Conservation (phyloP, 2,797 vertebrate genomes). For the Cirrhinus molitorella region DNA sequence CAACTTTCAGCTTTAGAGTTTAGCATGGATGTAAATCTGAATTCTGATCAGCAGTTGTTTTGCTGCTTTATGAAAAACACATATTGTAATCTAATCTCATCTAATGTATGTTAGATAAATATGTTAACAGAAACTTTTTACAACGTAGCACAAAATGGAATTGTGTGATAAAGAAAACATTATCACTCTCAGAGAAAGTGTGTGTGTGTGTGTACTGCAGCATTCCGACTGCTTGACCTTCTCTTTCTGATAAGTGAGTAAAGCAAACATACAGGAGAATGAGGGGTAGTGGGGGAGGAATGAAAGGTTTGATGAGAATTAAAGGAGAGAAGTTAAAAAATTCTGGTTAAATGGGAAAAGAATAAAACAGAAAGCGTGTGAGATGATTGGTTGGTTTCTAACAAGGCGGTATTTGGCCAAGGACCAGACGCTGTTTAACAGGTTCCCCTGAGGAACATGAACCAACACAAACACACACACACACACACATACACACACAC, state of each 20-base stretch:
- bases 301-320: neutral
- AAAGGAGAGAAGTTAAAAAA: neutral
- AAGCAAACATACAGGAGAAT: constrained; percentile 9
- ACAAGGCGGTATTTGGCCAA: constrained; percentile 62
- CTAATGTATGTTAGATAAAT: neutral
- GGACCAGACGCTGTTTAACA: constrained; percentile 58
- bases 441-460: constrained; percentile 35
- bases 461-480: constrained; percentile 20
- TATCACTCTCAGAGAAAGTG: neutral
- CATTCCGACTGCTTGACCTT: constrained; percentile 10
- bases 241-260: constrained; percentile 35
- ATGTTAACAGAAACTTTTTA: neutral
- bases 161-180: neutral
- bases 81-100: neutral
- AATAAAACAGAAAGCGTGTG: constrained; percentile 26
- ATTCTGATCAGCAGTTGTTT: too few relatives aligned
- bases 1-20: too few relatives aligned
- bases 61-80: neutral
- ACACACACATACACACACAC: constrained; percentile 9
- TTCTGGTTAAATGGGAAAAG: neutral
- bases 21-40: too few relatives aligned
- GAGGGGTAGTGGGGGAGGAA: neutral
- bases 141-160: neutral
- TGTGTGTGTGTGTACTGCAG: neutral
- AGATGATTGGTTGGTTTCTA: constrained; percentile 44